Conservation (phyloP, 2,888 invertebrate genomes). For the Drosophila anceps region DNA sequence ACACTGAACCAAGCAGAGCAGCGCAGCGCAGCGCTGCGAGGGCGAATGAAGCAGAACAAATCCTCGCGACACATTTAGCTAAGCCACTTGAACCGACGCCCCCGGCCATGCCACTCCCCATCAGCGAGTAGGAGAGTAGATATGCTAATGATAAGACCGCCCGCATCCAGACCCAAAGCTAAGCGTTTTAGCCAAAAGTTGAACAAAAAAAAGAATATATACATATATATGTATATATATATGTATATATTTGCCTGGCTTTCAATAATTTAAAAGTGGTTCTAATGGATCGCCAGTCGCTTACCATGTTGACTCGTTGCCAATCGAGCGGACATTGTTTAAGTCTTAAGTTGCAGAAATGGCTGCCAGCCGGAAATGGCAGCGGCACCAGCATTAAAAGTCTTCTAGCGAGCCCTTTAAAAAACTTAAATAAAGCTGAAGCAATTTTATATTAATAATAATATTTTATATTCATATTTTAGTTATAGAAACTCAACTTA, state of each 20-base stretch:
- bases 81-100: constrained; percentile 51
- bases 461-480: not conserved
- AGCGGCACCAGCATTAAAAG: not conserved
- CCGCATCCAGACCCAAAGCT: constrained; percentile 10
- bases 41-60: constrained; percentile 22
- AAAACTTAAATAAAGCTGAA: not conserved
- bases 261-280: constrained; percentile 55
- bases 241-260: constrained; percentile 22
- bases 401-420: not conserved
- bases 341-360: constrained; percentile 17
- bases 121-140: constrained; percentile 18
- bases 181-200: constrained; percentile 31
- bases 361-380: constrained; percentile 9
- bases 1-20: constrained; percentile 43
- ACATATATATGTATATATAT: not conserved
- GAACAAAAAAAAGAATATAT: not conserved
- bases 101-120: constrained; percentile 5
- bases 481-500: not conserved
- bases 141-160: constrained; percentile 67
- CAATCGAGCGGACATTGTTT: constrained; percentile 33
- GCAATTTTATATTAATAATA: not conserved
- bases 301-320: constrained; percentile 46
- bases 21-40: not conserved
- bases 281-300: constrained; percentile 29
- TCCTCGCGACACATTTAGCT: constrained; percentile 65